Evolutionary conservation across 1,140 invertebrate species (phyloP).

Genomic region (Euwallacea similis): DNA sequence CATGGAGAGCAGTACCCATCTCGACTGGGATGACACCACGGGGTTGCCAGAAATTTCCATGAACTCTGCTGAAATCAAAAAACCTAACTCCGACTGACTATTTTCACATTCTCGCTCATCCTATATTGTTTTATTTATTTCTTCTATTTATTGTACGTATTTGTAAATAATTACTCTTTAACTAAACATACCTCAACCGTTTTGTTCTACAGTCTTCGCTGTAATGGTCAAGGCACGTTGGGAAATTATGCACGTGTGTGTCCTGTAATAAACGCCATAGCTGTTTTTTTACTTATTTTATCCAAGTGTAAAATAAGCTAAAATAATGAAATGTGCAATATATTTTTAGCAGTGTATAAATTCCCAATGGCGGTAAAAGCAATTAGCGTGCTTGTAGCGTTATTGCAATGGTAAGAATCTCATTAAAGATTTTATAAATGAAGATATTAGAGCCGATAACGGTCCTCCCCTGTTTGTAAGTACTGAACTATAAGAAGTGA

Average conservation of each 20-base stretch:
- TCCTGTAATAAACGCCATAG: too few relatives aligned
- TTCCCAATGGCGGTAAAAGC: too few relatives aligned
- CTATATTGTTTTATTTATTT: constrained; percentile 50
- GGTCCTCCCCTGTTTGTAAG: constrained; percentile 17
- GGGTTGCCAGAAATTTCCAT: constrained; percentile 42
- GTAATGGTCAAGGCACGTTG: too few relatives aligned
- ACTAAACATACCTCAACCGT: constrained; percentile 34
- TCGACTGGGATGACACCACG: constrained; percentile 48
- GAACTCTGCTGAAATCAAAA: constrained; percentile 37
- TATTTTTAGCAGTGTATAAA: too few relatives aligned
- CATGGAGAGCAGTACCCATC: constrained; percentile 46
- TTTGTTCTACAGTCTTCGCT: too few relatives aligned
- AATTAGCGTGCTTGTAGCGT: too few relatives aligned
- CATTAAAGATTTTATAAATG: constrained; percentile 1
- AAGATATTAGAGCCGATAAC: background rate
- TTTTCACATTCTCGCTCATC: constrained; percentile 25
- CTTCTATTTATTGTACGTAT: constrained; percentile 52
- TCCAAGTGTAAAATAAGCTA: constrained; percentile 27
- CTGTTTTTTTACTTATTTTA: constrained; percentile 28
- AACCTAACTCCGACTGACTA: constrained; percentile 48
- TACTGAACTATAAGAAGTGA: constrained; percentile 20
- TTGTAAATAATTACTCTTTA: constrained; percentile 35
- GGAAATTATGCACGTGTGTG: too few relatives aligned
- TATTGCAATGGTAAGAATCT: background rate
- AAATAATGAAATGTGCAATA: background rate